These are phyloP conservation scores for Gymnobelideus leadbeateri DNA, from an alignment of 2,113 vertebrate genomes.

Conservation along the genomic window DNA sequence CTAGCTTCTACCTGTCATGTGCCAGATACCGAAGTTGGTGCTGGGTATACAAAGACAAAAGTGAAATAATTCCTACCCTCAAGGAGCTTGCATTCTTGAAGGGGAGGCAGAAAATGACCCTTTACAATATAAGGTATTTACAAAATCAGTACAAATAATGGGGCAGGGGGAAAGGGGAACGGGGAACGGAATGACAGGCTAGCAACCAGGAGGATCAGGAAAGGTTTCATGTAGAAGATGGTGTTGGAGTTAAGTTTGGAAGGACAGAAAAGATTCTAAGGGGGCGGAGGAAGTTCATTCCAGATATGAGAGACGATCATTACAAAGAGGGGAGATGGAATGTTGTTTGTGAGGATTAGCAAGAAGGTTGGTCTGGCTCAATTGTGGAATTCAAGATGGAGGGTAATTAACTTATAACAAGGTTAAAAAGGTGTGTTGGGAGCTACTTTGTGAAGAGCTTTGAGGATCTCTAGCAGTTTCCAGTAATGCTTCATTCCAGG, in stretches of 20 bases:
- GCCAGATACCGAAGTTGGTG: not conserved
- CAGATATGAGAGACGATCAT: not conserved
- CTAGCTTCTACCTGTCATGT: not conserved
- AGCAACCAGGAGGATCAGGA: not conserved
- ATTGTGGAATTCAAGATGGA: not conserved
- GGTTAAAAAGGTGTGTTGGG: not conserved
- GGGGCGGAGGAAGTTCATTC: not conserved
- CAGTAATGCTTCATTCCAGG: not conserved
- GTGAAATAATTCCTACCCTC: not conserved
- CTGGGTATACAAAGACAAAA: not conserved
- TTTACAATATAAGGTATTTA: not conserved
- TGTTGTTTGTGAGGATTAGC: not conserved
- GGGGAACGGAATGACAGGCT: not conserved
- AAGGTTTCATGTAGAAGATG: not conserved
- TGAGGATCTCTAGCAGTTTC: not conserved
- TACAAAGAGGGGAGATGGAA: not conserved
- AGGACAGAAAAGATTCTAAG: not conserved
- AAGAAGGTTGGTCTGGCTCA: not conserved
- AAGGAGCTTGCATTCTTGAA: not conserved
- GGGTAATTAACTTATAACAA: not conserved
- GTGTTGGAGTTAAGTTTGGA: not conserved
- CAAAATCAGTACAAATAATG: not conserved
- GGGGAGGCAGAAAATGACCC: not conserved
- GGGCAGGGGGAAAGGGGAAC: too few relatives aligned
- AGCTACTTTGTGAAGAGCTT: not conserved